Conservation (phyloP, 2,113 vertebrate species). For the Rhinopithecus roxellana region DNA sequence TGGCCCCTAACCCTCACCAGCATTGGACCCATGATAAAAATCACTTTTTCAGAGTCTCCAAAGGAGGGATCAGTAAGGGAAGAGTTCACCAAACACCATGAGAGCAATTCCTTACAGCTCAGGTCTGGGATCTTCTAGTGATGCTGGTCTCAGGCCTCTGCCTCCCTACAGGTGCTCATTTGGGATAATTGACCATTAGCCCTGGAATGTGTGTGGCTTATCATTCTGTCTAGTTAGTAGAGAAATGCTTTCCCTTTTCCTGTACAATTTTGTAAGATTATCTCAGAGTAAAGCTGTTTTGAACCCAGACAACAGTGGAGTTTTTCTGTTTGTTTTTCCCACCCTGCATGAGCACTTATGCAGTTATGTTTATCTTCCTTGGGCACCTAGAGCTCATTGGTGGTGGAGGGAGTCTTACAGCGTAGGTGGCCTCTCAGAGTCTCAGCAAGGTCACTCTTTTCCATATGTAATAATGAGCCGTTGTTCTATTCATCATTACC, state of each 20-base stretch:
- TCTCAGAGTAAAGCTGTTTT: background rate
- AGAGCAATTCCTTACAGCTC: background rate
- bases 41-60: background rate
- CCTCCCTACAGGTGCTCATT: background rate
- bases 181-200: background rate
- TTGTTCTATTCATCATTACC: background rate
- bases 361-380: background rate
- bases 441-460: background rate
- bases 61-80: too few relatives aligned
- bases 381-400: background rate
- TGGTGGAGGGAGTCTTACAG: background rate
- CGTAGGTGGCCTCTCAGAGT: background rate
- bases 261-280: background rate
- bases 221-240: background rate
- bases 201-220: background rate
- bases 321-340: background rate
- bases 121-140: background rate
- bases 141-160: background rate
- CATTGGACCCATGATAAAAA: background rate
- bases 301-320: fast-evolving
- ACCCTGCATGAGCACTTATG: background rate
- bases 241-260: background rate
- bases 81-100: background rate
- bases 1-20: background rate
- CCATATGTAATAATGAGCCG: background rate